Percentiles rank a stretch among this genome's conserved stretches.
phyloP scores from a whole-genome alignment of 2,113 vertebrate species.

The Nipponia nippon region DNA sequence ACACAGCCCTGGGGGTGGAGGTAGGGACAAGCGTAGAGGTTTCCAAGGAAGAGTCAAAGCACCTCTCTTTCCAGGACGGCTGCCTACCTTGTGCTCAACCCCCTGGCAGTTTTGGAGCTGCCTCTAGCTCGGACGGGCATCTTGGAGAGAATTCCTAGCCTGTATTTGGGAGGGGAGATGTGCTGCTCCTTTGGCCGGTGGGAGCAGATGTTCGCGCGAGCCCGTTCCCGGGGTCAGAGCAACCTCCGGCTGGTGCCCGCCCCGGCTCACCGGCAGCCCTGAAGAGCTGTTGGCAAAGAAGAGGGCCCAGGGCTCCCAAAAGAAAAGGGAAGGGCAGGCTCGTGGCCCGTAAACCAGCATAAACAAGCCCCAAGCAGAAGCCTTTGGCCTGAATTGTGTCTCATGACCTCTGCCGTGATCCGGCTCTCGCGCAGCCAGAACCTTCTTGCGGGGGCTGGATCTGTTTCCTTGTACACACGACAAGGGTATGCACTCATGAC shows the following conservation, averaged over 20 bases:
- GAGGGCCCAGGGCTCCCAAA: background rate
- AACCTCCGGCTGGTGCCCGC: background rate
- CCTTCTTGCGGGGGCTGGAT: background rate
- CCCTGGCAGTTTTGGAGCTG: background rate
- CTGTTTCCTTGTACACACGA: conserved; percentile 41
- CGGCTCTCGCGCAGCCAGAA: background rate
- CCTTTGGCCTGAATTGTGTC: background rate
- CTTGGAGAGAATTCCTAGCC: background rate
- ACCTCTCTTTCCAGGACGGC: background rate
- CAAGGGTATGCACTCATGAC: background rate
- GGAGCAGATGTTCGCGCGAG: background rate
- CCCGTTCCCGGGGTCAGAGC: background rate
- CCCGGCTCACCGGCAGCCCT: background rate
- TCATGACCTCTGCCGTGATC: background rate
- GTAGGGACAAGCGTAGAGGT: background rate
- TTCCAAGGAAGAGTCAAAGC: background rate
- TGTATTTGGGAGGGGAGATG: background rate
- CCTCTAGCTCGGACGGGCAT: background rate
- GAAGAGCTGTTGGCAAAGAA: background rate
- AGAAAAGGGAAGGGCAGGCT: background rate
- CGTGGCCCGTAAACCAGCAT: background rate
- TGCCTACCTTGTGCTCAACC: background rate
- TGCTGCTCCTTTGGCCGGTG: background rate
- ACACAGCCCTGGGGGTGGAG: background rate
- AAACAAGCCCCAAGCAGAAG: background rate